Conservation (phyloP, 2,797 vertebrate species). For the Hydrophis major region DNA sequence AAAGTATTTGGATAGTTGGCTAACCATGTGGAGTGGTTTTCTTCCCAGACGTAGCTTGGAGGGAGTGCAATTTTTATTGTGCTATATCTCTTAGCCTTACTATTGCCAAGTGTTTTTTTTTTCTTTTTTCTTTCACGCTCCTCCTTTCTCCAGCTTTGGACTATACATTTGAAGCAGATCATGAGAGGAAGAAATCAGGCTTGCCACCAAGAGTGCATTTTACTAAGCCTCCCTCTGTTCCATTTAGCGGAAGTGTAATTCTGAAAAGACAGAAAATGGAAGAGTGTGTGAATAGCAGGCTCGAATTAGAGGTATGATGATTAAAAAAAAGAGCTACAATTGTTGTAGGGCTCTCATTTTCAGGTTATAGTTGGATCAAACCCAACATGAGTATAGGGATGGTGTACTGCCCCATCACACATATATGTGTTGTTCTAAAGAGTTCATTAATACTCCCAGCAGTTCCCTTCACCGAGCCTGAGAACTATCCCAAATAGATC, state of each 20-base stretch:
- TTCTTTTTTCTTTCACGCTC: background rate
- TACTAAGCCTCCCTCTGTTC: constrained; percentile 74
- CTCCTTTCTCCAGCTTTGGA: constrained; percentile 72
- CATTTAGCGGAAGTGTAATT: constrained; percentile 74
- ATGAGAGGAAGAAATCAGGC: constrained; percentile 78
- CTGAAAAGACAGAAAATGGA: constrained; percentile 78
- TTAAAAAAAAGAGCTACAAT: background rate
- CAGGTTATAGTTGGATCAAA: background rate
- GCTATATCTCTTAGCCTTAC: background rate
- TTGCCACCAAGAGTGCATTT: constrained; percentile 82
- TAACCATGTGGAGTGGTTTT: background rate
- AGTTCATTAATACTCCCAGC: background rate
- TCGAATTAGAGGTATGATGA: constrained; percentile 80
- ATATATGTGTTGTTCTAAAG: background rate
- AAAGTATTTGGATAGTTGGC: background rate
- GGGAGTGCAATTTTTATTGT: background rate
- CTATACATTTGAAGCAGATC: constrained; percentile 84
- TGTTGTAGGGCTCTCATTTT: background rate
- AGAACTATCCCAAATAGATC: background rate
- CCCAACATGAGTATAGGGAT: background rate
- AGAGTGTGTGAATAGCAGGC: constrained; percentile 75
- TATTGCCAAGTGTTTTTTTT: background rate
- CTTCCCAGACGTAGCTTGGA: background rate
- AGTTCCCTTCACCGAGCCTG: background rate
- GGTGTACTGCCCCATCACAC: too few species aligned